Evolutionary conservation across 2,888 invertebrate genomes (phyloP).

Genomic region (Acleris sparsana): DNA sequence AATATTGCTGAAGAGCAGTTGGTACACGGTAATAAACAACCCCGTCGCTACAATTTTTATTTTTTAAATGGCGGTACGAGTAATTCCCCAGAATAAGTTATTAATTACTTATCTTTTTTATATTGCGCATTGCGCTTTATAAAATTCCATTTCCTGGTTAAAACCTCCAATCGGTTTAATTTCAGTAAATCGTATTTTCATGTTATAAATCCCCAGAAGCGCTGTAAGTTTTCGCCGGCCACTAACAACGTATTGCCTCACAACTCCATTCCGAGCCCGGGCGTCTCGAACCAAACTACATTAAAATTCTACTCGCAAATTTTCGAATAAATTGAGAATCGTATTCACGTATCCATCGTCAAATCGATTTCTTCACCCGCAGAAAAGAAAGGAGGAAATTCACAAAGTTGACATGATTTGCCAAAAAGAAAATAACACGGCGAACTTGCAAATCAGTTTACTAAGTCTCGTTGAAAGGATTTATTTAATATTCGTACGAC

Average conservation of each 20-base stretch:
- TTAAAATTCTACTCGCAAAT: slow-evolving; percentile 65
- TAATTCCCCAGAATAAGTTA: too few relatives aligned
- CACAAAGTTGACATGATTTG: slow-evolving; percentile 56
- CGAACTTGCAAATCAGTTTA: slow-evolving; percentile 35
- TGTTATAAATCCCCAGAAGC: slow-evolving; percentile 44
- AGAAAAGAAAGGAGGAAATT: slow-evolving; percentile 50
- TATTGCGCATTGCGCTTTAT: not conserved
- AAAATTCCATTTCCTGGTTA: not conserved
- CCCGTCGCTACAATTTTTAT: too few relatives aligned
- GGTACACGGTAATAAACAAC: too few relatives aligned
- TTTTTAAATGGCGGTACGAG: too few relatives aligned
- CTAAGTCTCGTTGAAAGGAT: slow-evolving; percentile 30
- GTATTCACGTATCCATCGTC: slow-evolving; percentile 60
- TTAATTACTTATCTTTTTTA: too few relatives aligned
- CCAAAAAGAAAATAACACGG: slow-evolving; percentile 50
- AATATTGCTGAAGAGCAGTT: too few relatives aligned
- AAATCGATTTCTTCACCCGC: slow-evolving; percentile 66
- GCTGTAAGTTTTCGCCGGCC: slow-evolving; percentile 53
- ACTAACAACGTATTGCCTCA: slow-evolving; percentile 48
- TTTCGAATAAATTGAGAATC: slow-evolving; percentile 66
- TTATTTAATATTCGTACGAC: slow-evolving; percentile 14
- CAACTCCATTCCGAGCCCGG: slow-evolving; percentile 36
- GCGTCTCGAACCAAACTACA: slow-evolving; percentile 42
- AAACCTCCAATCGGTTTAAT: not conserved
- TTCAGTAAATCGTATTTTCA: slow-evolving; percentile 32